Evolutionary conservation across 2,888 invertebrate genomes (phyloP).

Genomic region (Ceramica pisi): DNA sequence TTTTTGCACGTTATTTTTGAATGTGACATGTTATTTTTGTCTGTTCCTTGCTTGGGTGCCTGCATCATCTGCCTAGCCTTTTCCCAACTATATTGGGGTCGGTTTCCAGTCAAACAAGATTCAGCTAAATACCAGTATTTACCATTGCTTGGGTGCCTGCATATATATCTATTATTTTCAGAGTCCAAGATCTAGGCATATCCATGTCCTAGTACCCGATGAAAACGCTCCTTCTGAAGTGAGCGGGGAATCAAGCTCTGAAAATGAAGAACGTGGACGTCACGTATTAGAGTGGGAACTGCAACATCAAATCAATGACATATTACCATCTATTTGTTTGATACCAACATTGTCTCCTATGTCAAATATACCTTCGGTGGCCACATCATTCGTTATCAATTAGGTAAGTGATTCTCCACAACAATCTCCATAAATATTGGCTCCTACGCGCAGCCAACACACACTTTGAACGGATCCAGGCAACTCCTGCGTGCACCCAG

Average conservation of each 20-base stretch:
- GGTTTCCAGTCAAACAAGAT: no score
- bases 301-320: neutral
- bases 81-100: no score
- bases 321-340: conserved; percentile 8
- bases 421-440: conserved; percentile 9
- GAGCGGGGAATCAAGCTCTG: neutral
- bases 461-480: neutral
- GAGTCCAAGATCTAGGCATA: conserved; percentile 11
- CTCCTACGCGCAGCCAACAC: conserved; percentile 8
- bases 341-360: conserved; percentile 2
- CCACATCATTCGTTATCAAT: neutral
- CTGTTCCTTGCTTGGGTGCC: conserved; percentile 2
- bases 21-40: neutral
- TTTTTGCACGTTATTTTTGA: conserved; percentile 5
- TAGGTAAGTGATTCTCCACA: conserved; percentile 14
- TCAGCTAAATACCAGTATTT: no score
- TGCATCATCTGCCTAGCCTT: neutral
- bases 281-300: no score
- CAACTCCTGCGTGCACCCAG: conserved; percentile 3
- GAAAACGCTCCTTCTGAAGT: conserved; percentile 8
- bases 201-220: neutral
- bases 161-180: conserved; percentile 5
- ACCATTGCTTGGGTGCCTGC: no score
- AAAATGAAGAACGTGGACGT: no score
- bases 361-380: conserved; percentile 4